These are phyloP conservation scores for Drosophila incognita DNA, from an alignment of 2,888 invertebrate genomes.

Conservation along the genomic window DNA sequence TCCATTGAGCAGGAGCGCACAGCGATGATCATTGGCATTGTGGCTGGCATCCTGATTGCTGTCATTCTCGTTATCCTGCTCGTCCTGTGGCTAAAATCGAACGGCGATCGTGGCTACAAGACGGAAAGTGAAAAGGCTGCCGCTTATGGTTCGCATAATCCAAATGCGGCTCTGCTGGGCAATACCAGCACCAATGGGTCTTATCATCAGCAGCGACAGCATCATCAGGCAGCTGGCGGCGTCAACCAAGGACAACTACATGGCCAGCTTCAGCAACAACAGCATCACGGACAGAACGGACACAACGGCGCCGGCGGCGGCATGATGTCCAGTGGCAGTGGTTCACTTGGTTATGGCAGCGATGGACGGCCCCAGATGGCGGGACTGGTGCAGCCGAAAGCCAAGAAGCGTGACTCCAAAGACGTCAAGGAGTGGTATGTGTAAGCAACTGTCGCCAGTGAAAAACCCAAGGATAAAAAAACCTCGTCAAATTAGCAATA, in stretches of 20 bases:
- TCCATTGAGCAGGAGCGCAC: constrained; percentile 90
- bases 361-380: constrained; percentile 85
- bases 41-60: constrained; percentile 95
- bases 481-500: constrained; percentile 82
- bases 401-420: constrained; percentile 91
- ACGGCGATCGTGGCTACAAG: constrained; percentile 96
- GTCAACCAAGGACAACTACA: constrained; percentile 55
- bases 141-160: constrained; percentile 89
- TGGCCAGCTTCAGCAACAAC: constrained; percentile 61
- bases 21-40: constrained; percentile 93
- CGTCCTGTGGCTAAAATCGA: constrained; percentile 94
- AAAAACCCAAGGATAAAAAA: background rate
- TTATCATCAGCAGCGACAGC: constrained; percentile 85
- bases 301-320: constrained; percentile 51
- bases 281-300: constrained; percentile 56
- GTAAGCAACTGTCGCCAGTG: constrained; percentile 85
- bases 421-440: constrained; percentile 99
- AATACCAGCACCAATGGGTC: constrained; percentile 87
- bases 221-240: constrained; percentile 68
- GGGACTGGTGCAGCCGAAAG: constrained; percentile 86
- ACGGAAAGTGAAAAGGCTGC: constrained; percentile 92
- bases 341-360: constrained; percentile 76
- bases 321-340: constrained; percentile 79
- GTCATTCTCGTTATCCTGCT: constrained; percentile 95
- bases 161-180: constrained; percentile 91